phyloP scores from a whole-genome alignment of 2,888 invertebrate genomes.

The Platycheirus albimanus region DNA sequence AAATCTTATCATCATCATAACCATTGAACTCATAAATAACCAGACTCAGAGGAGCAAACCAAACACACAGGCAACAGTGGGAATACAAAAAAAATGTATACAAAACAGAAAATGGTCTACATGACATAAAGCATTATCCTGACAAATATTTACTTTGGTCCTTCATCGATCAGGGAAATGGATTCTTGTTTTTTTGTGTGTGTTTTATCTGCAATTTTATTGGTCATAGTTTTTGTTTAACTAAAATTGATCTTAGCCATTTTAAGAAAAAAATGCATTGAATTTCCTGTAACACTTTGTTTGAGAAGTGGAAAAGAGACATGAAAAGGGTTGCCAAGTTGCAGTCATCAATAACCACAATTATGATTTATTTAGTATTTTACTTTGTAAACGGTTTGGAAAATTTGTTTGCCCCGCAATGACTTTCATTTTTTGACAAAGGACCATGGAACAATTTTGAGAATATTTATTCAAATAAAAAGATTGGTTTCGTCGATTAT shows the following conservation, averaged over 20 bases:
- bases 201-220: constrained; percentile 39
- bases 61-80: constrained; percentile 7
- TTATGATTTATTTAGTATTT: constrained; percentile 32
- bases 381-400: constrained; percentile 19
- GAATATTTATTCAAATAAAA: no score
- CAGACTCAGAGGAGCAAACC: constrained; percentile 35
- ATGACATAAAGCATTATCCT: constrained; percentile 73
- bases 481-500: no score
- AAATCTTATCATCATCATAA: constrained; percentile 72
- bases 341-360: constrained; percentile 48
- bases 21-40: constrained; percentile 72
- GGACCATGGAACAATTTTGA: no score
- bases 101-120: constrained; percentile 58
- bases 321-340: constrained; percentile 40
- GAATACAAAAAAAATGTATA: neutral
- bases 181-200: constrained; percentile 9
- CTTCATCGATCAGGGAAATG: constrained; percentile 62
- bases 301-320: constrained; percentile 1
- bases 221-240: constrained; percentile 51
- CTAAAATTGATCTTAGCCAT: constrained; percentile 40
- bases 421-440: neutral
- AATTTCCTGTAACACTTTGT: constrained; percentile 21
- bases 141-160: constrained; percentile 72
- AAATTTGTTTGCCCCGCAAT: constrained; percentile 18
- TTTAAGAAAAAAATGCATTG: constrained; percentile 45